Evolutionary conservation across 2,888 invertebrate species (phyloP).

Genomic region (Melinaea menophilus): DNA sequence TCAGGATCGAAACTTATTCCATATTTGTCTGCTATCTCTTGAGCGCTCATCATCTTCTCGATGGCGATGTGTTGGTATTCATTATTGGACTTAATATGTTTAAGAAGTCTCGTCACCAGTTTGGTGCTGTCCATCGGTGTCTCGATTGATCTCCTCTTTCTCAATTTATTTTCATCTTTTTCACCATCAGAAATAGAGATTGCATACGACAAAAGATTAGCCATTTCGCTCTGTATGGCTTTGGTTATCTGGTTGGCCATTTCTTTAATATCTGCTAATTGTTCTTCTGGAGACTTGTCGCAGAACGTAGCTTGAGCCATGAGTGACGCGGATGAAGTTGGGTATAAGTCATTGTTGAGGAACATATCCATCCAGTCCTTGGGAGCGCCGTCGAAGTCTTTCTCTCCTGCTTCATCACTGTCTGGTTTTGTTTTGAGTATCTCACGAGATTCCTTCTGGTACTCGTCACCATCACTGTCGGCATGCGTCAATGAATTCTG

Average conservation of each 20-base stretch:
- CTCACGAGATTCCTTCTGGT: conserved; percentile 34
- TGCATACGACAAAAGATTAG: conserved; percentile 53
- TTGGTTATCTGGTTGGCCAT: conserved; percentile 55
- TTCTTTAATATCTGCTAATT: conserved; percentile 60
- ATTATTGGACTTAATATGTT: conserved; percentile 66
- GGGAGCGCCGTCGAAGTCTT: conserved; percentile 41
- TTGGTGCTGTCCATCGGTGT: conserved; percentile 63
- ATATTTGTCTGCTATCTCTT: conserved; percentile 70
- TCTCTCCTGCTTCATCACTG: conserved; percentile 38
- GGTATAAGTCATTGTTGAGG: conserved; percentile 39
- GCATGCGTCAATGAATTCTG: conserved; percentile 51
- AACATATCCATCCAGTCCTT: conserved; percentile 58
- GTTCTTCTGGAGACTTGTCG: conserved; percentile 60
- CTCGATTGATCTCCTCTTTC: conserved; percentile 57
- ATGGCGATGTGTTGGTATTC: conserved; percentile 72
- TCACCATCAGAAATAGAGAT: conserved; percentile 37
- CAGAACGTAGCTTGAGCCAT: conserved; percentile 56
- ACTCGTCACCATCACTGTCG: conserved; percentile 35
- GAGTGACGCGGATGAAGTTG: conserved; percentile 52
- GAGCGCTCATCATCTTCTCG: conserved; percentile 72
- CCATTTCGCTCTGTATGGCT: conserved; percentile 60
- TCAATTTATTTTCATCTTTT: conserved; percentile 42
- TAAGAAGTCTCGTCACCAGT: conserved; percentile 57
- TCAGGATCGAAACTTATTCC: conserved; percentile 65
- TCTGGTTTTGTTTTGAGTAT: conserved; percentile 28